Evolutionary conservation across 2,113 vertebrate species (phyloP).

Genomic region (Glareola pratincola): DNA sequence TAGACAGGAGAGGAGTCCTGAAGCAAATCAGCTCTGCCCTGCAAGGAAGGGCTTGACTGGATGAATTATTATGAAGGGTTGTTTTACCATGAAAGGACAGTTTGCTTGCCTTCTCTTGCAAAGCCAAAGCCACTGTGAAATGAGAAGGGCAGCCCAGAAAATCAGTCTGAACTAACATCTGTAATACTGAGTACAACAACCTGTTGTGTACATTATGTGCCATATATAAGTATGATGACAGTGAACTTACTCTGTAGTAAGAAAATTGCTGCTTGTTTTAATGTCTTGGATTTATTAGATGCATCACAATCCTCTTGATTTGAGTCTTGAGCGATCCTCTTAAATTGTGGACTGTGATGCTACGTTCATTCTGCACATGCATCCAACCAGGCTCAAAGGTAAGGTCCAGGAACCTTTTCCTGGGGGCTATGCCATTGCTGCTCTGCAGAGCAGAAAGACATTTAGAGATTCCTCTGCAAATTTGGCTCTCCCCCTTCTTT

Average conservation of each 20-base stretch:
- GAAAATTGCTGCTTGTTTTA: not conserved
- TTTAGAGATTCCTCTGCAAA: not conserved
- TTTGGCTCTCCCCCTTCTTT: not conserved
- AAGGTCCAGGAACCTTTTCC: not conserved
- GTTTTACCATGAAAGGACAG: slow-evolving; percentile 4
- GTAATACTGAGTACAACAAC: not conserved
- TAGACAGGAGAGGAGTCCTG: not conserved
- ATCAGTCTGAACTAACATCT: not conserved
- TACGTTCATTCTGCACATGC: accelerated
- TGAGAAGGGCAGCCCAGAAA: not conserved
- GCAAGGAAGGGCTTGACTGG: not conserved
- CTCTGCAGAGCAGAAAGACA: not conserved
- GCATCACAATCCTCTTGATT: not conserved
- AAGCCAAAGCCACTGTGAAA: not conserved
- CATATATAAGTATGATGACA: not conserved
- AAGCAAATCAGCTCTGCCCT: not conserved
- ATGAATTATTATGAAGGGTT: not conserved
- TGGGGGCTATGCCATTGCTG: not conserved
- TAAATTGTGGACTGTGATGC: not conserved
- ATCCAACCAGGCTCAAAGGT: not conserved
- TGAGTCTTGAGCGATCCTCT: not conserved
- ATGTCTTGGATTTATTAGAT: not conserved
- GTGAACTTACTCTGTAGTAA: not conserved
- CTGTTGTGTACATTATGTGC: not conserved
- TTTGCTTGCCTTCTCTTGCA: not conserved